Evolutionary conservation across 64 coral and sea anemone genomes (phyloP).

Genomic region (Anthopleura sola): DNA sequence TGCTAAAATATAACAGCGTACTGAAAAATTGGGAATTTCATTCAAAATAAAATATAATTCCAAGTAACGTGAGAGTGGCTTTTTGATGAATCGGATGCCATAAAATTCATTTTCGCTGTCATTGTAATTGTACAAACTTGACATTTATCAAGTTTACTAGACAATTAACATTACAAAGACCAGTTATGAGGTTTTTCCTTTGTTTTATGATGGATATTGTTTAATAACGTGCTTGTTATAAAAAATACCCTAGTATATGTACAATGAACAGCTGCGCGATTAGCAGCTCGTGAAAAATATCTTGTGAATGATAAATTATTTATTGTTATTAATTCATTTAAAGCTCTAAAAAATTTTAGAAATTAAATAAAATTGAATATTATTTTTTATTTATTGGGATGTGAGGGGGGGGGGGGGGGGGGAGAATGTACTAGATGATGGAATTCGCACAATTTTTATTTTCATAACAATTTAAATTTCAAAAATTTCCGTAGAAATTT

Average conservation of each 20-base stretch:
- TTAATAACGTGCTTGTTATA: not conserved
- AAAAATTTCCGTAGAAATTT: too few relatives aligned
- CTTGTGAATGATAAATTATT: not conserved
- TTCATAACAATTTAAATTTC: too few relatives aligned
- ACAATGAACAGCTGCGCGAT: not conserved
- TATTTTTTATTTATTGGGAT: too few relatives aligned
- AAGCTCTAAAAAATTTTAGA: too few relatives aligned
- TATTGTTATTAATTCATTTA: not conserved
- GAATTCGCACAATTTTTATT: too few relatives aligned
- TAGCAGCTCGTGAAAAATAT: not conserved
- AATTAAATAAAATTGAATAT: too few relatives aligned
- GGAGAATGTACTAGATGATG: too few relatives aligned
- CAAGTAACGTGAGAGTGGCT: not conserved
- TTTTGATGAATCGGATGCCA: not conserved
- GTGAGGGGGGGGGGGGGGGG: too few relatives aligned
- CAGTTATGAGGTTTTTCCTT: not conserved
- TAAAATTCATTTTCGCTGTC: not conserved
- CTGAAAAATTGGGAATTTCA: not conserved
- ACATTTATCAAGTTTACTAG: not conserved
- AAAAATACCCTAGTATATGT: not conserved
- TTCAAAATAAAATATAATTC: not conserved
- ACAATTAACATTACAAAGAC: not conserved
- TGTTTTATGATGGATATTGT: not conserved
- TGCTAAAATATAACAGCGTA: not conserved
- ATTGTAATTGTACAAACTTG: not conserved